phyloP scores from a whole-genome alignment of 2,888 invertebrate species.

The Dryomyza anilis region DNA sequence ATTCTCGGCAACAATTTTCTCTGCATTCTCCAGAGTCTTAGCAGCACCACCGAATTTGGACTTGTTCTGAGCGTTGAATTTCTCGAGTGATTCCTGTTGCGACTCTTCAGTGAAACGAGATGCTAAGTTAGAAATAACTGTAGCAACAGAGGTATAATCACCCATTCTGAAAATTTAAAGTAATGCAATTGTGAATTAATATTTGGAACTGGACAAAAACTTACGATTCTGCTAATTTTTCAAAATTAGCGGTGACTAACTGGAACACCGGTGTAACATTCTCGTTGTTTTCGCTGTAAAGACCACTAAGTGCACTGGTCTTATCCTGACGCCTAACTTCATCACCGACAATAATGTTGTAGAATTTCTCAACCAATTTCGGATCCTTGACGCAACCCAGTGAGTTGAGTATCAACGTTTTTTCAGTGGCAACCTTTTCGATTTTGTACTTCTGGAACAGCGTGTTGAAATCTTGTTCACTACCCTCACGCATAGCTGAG shows the following conservation, averaged over 20 bases:
- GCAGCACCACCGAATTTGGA: conserved; percentile 48
- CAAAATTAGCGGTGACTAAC: conserved; percentile 55
- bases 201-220: no score
- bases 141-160: conserved; percentile 48
- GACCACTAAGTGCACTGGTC: conserved; percentile 52
- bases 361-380: conserved; percentile 63
- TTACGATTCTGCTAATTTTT: conserved; percentile 50
- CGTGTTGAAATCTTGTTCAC: conserved; percentile 66
- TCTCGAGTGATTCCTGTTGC: conserved; percentile 44
- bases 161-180: conserved; percentile 49
- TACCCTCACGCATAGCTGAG: conserved; percentile 37
- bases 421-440: conserved; percentile 69
- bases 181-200: no score
- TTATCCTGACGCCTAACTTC: conserved; percentile 50
- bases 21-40: conserved; percentile 45
- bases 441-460: conserved; percentile 66
- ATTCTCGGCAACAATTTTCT: conserved; percentile 49
- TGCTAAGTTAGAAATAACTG: conserved; percentile 53
- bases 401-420: conserved; percentile 67
- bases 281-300: conserved; percentile 63
- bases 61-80: conserved; percentile 45
- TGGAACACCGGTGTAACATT: conserved; percentile 61
- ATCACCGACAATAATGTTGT: conserved; percentile 60
- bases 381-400: conserved; percentile 68
- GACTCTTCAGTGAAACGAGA: conserved; percentile 50